Evolutionary conservation across 2,888 invertebrate genomes (phyloP), one percentile per base, ranked within the genome.

Genomic region (Temnothorax rugatulus): DNA sequence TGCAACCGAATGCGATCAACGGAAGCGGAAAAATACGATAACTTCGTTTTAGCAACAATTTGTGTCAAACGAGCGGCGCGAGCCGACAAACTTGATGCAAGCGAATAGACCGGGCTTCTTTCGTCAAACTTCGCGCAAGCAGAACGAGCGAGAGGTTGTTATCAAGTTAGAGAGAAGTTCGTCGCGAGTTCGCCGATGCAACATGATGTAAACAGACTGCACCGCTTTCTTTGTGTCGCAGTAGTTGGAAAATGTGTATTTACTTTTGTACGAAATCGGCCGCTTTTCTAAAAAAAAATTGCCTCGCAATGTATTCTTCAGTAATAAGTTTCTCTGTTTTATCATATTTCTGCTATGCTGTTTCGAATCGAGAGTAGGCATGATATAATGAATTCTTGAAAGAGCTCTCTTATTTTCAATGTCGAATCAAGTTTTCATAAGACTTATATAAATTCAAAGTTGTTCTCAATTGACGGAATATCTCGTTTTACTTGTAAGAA

Each of bases 81-180:
- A 81, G 74, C 74, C 79, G 79, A 73, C 74, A 57, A 59, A 81
- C 74, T 81, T 73, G 79, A 81, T 81, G 73, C 79, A 47, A 69
- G 57, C 79, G 79, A 81, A 73, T 73, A 81, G 79, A 81, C 74
- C 47, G 44, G 73, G 71, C 73, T 81, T 81, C 79, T 81, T 81
- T 73, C 79, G 79, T 81, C 74, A 73, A 81, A 73, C 79, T 81
- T 81, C 79, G 74, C 38, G 79, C 47, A 59, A 81, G 79, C 47
- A 73, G 74, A 81, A 81, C 71, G 69, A 79, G 69, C 79, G 79
- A 81, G 74, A 73, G 79, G 74, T 81, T 73, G 79, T 81, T 81
- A 81, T 81, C 79, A 81, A 81, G 79, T 81, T 81, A 81, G 59
- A 47, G 13, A 38, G 25, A 81, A 81, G 73, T 81, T 81, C 73